Conservation (phyloP, 2,797 vertebrate genomes). For the Arnoldichthys spilopterus region DNA sequence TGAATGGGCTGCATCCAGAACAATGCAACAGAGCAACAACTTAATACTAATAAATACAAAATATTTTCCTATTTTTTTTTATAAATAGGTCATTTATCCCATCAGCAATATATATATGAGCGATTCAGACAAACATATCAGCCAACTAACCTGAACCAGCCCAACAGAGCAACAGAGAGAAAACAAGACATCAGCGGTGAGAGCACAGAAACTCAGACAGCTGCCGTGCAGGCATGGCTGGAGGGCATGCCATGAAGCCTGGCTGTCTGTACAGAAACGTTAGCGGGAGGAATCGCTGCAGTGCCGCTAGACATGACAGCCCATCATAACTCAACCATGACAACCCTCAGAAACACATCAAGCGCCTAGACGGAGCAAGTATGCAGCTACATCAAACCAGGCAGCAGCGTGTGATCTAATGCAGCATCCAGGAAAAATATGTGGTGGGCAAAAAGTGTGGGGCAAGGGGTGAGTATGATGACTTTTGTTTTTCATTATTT, state of each 20-base stretch:
- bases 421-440: not conserved
- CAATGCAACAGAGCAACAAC: not conserved
- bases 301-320: constrained; percentile 51
- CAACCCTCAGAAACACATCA: constrained; percentile 48
- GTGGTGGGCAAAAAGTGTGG: not conserved
- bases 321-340: constrained; percentile 45
- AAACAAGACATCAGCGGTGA: constrained; percentile 8
- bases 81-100: not conserved
- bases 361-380: constrained; percentile 42
- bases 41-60: not conserved
- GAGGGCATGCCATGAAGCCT: constrained; percentile 42
- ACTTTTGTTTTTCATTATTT: not conserved
- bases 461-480: not conserved
- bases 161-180: not conserved
- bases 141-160: constrained; percentile 4
- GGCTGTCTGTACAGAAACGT: constrained; percentile 16
- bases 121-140: not conserved
- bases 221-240: constrained; percentile 40
- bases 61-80: too few species aligned
- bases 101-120: not conserved
- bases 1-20: not conserved
- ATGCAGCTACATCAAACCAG: constrained; percentile 47
- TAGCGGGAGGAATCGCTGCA: constrained; percentile 46
- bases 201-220: constrained; percentile 31
- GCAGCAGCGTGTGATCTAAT: constrained; percentile 38